Conservation (phyloP, 2,113 vertebrate genomes). For the Carassius carassius region DNA sequence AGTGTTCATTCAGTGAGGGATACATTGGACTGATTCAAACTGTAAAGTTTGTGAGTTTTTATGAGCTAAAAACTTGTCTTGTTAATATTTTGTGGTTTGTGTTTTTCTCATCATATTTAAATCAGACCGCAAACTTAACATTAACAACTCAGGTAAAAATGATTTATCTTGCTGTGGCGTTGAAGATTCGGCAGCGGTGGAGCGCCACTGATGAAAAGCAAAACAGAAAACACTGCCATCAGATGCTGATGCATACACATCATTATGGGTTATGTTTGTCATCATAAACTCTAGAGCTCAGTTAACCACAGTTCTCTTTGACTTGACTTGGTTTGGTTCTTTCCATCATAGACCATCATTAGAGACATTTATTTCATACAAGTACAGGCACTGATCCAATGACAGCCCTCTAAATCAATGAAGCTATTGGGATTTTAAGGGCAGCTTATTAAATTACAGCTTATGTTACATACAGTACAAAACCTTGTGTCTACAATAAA, state of each 20-base stretch:
- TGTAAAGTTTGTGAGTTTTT: background rate
- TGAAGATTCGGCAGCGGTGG: background rate
- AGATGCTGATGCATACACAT: slow-evolving; percentile 17
- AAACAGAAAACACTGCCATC: background rate
- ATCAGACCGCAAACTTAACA: slow-evolving; percentile 6
- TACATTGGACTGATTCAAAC: background rate
- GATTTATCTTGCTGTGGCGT: background rate
- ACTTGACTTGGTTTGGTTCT: background rate
- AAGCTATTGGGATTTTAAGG: background rate
- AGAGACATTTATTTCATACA: background rate
- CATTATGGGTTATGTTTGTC: slow-evolving; percentile 22
- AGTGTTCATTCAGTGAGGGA: background rate
- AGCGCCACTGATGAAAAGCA: slow-evolving; percentile 17
- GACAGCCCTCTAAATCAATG: background rate
- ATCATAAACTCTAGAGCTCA: slow-evolving; percentile 1
- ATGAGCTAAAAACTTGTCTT: background rate
- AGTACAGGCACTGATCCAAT: background rate
- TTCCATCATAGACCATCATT: background rate
- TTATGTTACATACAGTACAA: background rate
- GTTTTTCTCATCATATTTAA: slow-evolving; percentile 1
- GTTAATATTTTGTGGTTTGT: background rate
- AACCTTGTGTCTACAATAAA: background rate
- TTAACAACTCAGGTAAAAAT: background rate
- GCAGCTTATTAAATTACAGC: slow-evolving; percentile 14
- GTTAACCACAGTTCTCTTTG: background rate